Evolutionary conservation across 1,140 invertebrate species (phyloP), one percentile per base, ranked within the genome.

Genomic region (Carcinoscorpius rotundicauda): DNA sequence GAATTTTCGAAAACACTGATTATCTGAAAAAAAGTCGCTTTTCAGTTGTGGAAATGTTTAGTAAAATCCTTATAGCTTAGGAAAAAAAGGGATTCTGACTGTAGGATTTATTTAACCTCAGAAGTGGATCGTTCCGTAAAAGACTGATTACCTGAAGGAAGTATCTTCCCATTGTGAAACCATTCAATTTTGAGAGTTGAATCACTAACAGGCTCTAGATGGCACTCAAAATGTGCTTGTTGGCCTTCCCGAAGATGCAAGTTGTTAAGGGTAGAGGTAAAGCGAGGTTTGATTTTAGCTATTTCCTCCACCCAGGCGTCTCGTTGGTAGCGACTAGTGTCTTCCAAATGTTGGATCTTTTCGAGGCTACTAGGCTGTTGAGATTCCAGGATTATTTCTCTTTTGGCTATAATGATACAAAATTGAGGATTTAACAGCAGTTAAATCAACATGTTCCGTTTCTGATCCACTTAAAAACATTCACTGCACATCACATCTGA

Each of bases 191-290:
- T 89, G 48, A 96, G 76, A 71, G 96, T 94, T 0, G 91, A 84
- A 80, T 97, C 94, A 48, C 93, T 95, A 4, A 93, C 88, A n/a
- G 93, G 93, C 78, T 96, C 93, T 10, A 97, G 81, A 78, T 96
- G 96, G 75, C 93, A 95, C 81, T 99, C 96, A 79, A 98, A 98
- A 74, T 98, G 95, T 62, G 93, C 92, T 72, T 93, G 88, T 70
- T 93, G 86, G 58, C 91, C 87, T 82, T 99, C 96, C 64, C 85
- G 80, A 55, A 96, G 83, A 71, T 89, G 87, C 69, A 81, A 62
- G 83, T 89, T 76, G 61, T 93, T 93, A 4, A 91, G 88, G 74
- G 89, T 86, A 0, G 88, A 90, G 4, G 93, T 77, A 76, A 94
- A 94, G 67, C 82, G 82, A 0, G 91, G 91, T 72, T 85, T 87